Conservation (phyloP, 2,113 vertebrate species). For the Gallinago jamesoni region DNA sequence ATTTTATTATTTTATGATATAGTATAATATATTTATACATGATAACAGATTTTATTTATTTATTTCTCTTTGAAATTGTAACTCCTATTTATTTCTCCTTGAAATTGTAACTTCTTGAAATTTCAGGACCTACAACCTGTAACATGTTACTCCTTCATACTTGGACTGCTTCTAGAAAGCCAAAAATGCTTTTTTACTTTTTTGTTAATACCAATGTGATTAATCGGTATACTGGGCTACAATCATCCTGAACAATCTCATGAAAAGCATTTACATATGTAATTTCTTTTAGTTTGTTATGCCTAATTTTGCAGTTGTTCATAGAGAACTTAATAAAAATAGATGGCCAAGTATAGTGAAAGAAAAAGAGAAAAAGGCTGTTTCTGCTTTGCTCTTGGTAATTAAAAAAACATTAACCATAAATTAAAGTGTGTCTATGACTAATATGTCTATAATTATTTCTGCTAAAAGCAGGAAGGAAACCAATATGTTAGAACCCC, state of each 20-base stretch:
- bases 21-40: background rate
- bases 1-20: background rate
- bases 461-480: background rate
- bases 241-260: background rate
- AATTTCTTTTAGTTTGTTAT: background rate
- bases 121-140: background rate
- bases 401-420: background rate
- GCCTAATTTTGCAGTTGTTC: background rate
- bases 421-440: background rate
- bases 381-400: background rate
- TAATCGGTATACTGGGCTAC: background rate
- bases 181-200: background rate
- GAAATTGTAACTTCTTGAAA: background rate
- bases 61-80: background rate
- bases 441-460: background rate
- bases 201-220: background rate
- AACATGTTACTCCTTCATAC: background rate
- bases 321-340: background rate
- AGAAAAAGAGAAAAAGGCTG: background rate
- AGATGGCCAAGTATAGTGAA: background rate
- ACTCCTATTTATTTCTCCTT: background rate
- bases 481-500: background rate
- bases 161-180: background rate
- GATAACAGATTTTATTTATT: background rate
- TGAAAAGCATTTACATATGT: background rate